phyloP scores from a whole-genome alignment of 37 sponge, comb jelly and placozoan genomes.

The Halichondria panicea region DNA sequence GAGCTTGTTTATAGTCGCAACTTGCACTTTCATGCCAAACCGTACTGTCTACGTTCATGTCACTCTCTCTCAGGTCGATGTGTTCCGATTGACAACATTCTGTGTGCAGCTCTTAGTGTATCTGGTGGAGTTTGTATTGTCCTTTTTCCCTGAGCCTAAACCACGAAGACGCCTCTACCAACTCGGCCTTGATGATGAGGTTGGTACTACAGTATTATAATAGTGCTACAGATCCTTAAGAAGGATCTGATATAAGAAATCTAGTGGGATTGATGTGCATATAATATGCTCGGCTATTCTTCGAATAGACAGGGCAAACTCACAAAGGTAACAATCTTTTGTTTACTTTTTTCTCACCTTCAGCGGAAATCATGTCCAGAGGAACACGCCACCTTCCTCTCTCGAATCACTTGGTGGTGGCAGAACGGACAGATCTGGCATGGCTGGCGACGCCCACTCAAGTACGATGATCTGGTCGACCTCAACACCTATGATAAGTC shows the following conservation, averaged over 20 bases:
- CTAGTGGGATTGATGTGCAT: no score
- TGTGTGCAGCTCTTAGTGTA: conserved; percentile 22
- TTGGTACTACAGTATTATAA: no score
- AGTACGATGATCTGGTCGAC: conserved; percentile 61
- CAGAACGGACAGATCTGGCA: conserved; percentile 58
- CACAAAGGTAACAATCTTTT: no score
- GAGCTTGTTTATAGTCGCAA: background rate
- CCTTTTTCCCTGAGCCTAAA: conserved; percentile 61
- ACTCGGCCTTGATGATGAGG: no score
- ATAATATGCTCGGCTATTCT: no score
- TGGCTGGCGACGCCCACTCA: conserved; percentile 69
- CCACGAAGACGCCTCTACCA: no score
- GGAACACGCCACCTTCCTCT: conserved; percentile 52
- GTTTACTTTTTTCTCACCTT: background rate
- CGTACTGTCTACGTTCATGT: background rate
- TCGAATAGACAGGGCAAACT: no score
- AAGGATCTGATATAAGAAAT: no score
- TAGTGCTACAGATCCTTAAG: no score
- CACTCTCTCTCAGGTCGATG: conserved; percentile 8
- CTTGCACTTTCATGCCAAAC: background rate
- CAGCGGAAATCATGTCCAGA: conserved; percentile 42
- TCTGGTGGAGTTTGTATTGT: conserved; percentile 64
- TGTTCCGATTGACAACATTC: conserved; percentile 53
- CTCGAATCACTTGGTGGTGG: conserved; percentile 79
- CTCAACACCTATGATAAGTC: conserved; percentile 69